A percentile compares a stretch with the other conserved stretches of the same genome.
phyloP scores from a whole-genome alignment of 35 echinoderm and acorn worm species.

The Amphiura filiformis region DNA sequence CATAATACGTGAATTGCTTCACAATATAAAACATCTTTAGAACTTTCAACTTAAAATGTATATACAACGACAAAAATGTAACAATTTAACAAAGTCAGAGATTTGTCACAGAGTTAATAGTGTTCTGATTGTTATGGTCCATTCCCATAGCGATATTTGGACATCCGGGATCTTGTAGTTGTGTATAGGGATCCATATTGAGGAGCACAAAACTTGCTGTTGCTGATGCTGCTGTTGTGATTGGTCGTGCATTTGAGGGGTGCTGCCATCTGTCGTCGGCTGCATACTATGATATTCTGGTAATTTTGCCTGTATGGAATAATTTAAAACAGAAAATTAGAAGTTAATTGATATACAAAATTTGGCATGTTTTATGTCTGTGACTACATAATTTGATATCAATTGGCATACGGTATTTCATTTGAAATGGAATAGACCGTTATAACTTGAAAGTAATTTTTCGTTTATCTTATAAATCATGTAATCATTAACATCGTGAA shows the following conservation, averaged over 20 bases:
- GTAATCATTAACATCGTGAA: too few species aligned
- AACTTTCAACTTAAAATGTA: too few species aligned
- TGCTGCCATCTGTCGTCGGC: neutral
- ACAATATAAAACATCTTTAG: too few species aligned
- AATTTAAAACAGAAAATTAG: too few species aligned
- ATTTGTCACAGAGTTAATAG: neutral
- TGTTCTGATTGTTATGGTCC: neutral
- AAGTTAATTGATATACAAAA: too few species aligned
- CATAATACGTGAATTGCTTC: too few species aligned
- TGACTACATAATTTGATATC: neutral
- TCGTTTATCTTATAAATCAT: too few species aligned
- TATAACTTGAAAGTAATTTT: too few species aligned
- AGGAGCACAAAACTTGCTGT: neutral
- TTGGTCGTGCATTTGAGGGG: neutral
- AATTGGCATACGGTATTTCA: neutral
- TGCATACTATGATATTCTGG: conserved; percentile 34
- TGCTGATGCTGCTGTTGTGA: neutral
- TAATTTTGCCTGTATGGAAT: conserved; percentile 20
- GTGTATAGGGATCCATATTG: neutral
- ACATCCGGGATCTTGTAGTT: neutral
- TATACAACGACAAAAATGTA: too few species aligned
- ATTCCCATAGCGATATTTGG: neutral
- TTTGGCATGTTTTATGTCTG: too few species aligned
- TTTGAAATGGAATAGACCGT: neutral
- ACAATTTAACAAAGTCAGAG: neutral